These are phyloP conservation scores for Trogon melanurus DNA, from an alignment of 2,113 vertebrate species.

Conservation along the genomic window DNA sequence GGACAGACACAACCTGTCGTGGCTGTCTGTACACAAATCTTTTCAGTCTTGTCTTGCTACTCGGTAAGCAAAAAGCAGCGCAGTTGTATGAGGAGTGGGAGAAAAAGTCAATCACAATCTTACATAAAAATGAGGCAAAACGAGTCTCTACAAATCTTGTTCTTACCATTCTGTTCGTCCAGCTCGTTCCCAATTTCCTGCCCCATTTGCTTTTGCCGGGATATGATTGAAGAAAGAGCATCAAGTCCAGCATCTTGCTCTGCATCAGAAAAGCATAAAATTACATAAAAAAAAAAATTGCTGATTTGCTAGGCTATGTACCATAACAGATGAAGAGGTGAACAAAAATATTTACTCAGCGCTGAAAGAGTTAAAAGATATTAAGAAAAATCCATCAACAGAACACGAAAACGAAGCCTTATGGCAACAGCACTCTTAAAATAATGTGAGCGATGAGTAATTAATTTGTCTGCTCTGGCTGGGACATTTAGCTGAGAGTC, in stretches of 20 bases:
- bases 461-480: slow-evolving; percentile 8
- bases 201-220: slow-evolving; percentile 95
- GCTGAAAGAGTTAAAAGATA: not conserved
- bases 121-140: not conserved
- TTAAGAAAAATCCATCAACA: not conserved
- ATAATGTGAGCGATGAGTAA: not conserved
- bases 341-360: not conserved
- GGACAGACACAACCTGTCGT: fast-evolving
- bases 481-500: not conserved
- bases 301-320: not conserved
- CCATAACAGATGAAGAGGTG: not conserved
- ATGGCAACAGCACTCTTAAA: not conserved
- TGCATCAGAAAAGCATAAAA: slow-evolving; percentile 57
- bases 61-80: not conserved
- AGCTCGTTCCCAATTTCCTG: slow-evolving; percentile 96
- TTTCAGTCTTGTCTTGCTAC: not conserved
- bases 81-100: not conserved
- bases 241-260: slow-evolving; percentile 95
- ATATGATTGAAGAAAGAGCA: slow-evolving; percentile 90
- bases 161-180: slow-evolving; percentile 95
- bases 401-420: slow-evolving; percentile 8
- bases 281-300: not conserved
- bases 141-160: not conserved
- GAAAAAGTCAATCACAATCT: not conserved
- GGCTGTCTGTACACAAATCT: fast-evolving